phyloP scores from a whole-genome alignment of 2,797 vertebrate genomes.

The Antrozous pallidus region DNA sequence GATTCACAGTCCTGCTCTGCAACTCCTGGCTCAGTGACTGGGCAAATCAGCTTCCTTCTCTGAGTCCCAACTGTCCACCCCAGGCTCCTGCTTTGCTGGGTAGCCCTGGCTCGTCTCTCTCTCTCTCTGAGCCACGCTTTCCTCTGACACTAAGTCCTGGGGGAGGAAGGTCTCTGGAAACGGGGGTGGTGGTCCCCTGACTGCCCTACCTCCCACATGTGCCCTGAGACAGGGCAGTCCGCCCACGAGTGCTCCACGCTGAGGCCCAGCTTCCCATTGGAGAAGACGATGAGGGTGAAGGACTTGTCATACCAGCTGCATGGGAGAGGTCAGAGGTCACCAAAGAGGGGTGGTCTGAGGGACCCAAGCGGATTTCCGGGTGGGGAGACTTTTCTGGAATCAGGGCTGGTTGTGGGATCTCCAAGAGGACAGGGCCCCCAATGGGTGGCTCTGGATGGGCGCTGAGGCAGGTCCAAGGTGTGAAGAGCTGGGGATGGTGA shows the following conservation, averaged over 20 bases:
- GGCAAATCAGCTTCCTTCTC: background rate
- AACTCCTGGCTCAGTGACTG: background rate
- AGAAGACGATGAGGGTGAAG: conserved; percentile 88
- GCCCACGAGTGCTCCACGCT: conserved; percentile 94
- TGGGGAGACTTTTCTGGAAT: background rate
- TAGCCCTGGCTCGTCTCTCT: background rate
- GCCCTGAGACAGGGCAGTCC: conserved; percentile 89
- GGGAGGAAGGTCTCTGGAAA: background rate
- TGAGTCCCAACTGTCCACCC: background rate
- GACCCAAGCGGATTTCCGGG: background rate
- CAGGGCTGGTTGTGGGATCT: background rate
- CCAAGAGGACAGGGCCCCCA: background rate
- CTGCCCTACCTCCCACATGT: conserved; percentile 89
- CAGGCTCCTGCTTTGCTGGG: background rate
- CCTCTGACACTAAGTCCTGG: background rate
- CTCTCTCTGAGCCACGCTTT: background rate
- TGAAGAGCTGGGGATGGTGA: no score
- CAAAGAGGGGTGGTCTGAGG: background rate
- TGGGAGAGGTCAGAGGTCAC: background rate
- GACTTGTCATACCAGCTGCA: conserved; percentile 86
- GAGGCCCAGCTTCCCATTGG: conserved; percentile 91
- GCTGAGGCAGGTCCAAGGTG: background rate
- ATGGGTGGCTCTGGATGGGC: background rate
- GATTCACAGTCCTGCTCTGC: background rate
- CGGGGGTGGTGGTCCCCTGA: background rate